Evolutionary conservation across 2,113 vertebrate genomes (phyloP).

Genomic region (Thinocorus orbignyianus): DNA sequence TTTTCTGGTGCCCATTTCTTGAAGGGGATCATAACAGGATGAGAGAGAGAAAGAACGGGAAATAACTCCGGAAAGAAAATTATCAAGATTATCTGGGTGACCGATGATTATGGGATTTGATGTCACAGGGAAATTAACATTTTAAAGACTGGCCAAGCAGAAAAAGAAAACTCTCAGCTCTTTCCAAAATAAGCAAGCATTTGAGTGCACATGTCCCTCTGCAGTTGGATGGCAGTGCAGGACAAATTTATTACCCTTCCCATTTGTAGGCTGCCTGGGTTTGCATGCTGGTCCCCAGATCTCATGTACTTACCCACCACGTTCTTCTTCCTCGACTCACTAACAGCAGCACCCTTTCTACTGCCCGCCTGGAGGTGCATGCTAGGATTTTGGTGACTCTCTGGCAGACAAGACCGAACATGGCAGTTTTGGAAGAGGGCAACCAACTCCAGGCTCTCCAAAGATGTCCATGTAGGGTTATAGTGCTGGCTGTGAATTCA

Average conservation of each 20-base stretch:
- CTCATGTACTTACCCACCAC: neutral
- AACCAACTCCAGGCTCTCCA: neutral
- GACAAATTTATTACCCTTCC: neutral
- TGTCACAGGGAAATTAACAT: neutral
- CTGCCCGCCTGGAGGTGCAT: neutral
- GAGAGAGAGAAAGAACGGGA: neutral
- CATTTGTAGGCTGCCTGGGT: neutral
- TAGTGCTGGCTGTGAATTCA: neutral
- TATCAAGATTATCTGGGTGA: neutral
- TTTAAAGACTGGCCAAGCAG: neutral
- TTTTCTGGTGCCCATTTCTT: neutral
- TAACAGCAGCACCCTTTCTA: neutral
- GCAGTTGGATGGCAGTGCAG: neutral
- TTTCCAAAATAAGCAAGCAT: neutral
- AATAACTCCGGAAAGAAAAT: neutral
- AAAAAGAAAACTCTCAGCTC: neutral
- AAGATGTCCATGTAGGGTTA: neutral
- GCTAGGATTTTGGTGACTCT: neutral
- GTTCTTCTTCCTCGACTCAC: neutral
- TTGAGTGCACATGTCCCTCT: neutral
- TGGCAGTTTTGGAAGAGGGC: neutral
- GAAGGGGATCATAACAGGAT: neutral
- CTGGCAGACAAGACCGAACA: neutral
- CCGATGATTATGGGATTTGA: neutral
- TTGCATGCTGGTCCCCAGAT: neutral